Percentiles rank a stretch among this genome's conserved stretches.
Conservation (phyloP, 2,797 vertebrate species). For the Sebastes iracundus region DNA sequence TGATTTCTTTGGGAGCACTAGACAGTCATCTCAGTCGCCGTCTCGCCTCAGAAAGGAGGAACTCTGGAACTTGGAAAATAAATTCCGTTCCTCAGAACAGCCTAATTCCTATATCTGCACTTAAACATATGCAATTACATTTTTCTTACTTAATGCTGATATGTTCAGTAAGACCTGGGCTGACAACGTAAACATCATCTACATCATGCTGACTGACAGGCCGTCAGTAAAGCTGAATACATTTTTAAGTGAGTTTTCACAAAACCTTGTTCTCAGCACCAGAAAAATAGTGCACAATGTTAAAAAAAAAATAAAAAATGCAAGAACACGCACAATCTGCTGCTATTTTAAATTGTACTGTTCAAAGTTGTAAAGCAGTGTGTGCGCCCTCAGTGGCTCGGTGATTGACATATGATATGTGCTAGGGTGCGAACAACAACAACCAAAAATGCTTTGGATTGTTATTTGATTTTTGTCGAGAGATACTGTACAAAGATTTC, state of each 20-base stretch:
- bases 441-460: neutral
- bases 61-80: neutral
- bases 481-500: neutral
- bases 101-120: neutral
- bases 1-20: constrained; percentile 3
- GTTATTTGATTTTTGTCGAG: constrained; percentile 11
- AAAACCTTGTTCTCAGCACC: constrained; percentile 26
- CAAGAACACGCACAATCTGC: constrained; percentile 3
- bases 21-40: neutral
- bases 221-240: neutral
- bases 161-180: neutral
- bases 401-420: constrained; percentile 26
- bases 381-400: neutral
- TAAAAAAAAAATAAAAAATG: neutral
- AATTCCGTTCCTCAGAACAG: neutral
- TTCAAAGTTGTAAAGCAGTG: constrained; percentile 27
- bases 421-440: constrained; percentile 2
- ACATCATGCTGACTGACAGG: constrained; percentile 36
- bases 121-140: neutral
- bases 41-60: neutral
- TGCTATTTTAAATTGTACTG: constrained; percentile 30
- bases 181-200: constrained; percentile 19
- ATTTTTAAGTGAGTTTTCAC: constrained; percentile 21
- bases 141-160: neutral
- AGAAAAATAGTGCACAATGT: neutral